These are phyloP conservation scores for Diploptera punctata DNA, from an alignment of 2,888 invertebrate genomes.

Conservation along the genomic window DNA sequence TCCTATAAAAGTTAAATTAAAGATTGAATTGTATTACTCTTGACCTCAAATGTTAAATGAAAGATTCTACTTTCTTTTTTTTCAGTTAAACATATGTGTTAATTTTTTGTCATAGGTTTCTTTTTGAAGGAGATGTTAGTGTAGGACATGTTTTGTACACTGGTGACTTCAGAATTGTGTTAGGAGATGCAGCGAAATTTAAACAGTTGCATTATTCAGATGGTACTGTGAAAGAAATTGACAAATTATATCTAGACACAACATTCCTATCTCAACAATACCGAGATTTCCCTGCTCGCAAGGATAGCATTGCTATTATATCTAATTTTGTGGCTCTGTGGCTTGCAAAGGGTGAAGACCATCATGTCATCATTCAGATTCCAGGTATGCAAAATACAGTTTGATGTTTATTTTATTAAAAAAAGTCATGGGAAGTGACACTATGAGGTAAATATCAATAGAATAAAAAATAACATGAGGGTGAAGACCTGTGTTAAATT, in stretches of 20 bases:
- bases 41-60: background rate
- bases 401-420: too few relatives aligned
- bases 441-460: too few relatives aligned
- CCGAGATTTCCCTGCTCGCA: background rate
- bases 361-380: background rate
- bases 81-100: background rate
- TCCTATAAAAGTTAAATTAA: too few relatives aligned
- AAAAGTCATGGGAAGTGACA: too few relatives aligned
- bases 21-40: background rate
- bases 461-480: too few relatives aligned
- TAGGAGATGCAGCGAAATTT: background rate
- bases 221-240: conserved; percentile 4
- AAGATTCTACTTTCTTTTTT: background rate
- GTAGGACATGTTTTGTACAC: conserved; percentile 3
- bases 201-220: background rate
- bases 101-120: background rate
- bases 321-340: background rate
- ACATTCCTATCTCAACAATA: background rate
- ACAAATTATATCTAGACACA: conserved; percentile 16
- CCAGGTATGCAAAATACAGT: background rate
- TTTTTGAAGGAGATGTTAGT: background rate
- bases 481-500: too few relatives aligned
- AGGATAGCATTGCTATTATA: background rate
- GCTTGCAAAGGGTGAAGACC: background rate
- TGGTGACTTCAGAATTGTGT: conserved; percentile 10